phyloP scores from a whole-genome alignment of 2,797 vertebrate genomes.

The Manis crassicaudata region DNA sequence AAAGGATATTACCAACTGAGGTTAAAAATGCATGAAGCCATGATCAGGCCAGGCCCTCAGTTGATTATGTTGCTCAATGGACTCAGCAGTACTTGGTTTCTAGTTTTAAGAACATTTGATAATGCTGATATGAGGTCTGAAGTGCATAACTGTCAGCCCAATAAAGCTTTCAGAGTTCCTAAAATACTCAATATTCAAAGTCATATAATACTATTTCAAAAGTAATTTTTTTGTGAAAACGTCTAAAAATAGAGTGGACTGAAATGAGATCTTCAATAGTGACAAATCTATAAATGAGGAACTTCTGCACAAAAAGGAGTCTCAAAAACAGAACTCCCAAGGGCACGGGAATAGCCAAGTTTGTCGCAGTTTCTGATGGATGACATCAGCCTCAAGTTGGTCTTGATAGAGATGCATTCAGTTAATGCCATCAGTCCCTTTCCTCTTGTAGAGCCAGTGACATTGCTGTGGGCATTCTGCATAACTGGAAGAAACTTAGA shows the following conservation, averaged over 20 bases:
- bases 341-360: slow-evolving; percentile 87
- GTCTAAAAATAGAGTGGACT: not conserved
- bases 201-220: not conserved
- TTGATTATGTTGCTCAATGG: not conserved
- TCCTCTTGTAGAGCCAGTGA: slow-evolving; percentile 83
- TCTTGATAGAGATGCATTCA: slow-evolving; percentile 85
- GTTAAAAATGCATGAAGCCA: not conserved
- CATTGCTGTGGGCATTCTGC: slow-evolving; percentile 80
- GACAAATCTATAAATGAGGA: not conserved
- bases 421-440: slow-evolving; percentile 85
- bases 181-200: not conserved
- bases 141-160: not conserved
- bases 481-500: slow-evolving; percentile 82
- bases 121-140: not conserved
- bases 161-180: not conserved
- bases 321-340: slow-evolving; percentile 87
- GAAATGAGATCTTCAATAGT: not conserved
- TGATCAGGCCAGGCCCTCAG: not conserved
- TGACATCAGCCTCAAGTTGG: slow-evolving; percentile 85
- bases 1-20: too few relatives aligned
- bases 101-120: slow-evolving; percentile 9
- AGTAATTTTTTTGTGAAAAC: not conserved
- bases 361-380: slow-evolving; percentile 88
- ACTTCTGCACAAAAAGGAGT: not conserved
- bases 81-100: not conserved